A percentile compares a stretch with the other conserved stretches of the same genome.
Evolutionary conservation across 2,797 vertebrate species (phyloP).

Genomic region (Chrosomus eos): DNA sequence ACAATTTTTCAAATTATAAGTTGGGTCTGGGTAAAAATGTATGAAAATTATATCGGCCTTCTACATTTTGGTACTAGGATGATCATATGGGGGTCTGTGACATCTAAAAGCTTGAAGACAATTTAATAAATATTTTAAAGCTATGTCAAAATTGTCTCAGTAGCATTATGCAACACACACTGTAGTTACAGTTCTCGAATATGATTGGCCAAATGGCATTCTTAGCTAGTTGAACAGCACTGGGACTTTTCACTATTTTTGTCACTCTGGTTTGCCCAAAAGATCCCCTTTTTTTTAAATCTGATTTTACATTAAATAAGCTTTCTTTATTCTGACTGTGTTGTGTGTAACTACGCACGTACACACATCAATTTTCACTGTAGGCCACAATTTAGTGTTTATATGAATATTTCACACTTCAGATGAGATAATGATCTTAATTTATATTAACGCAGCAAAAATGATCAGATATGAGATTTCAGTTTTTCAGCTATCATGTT

Average conservation of each 20-base stretch:
- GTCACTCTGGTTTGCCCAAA: neutral
- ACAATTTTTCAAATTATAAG: neutral
- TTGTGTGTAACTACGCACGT: neutral
- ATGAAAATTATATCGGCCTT: neutral
- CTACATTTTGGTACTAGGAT: neutral
- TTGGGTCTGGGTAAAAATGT: neutral
- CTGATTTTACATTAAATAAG: neutral
- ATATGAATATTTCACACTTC: constrained; percentile 27
- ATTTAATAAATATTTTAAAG: neutral
- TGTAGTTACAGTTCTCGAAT: neutral
- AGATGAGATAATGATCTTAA: constrained; percentile 2
- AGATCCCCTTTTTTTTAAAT: neutral
- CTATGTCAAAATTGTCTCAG: neutral
- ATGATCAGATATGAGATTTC: neutral
- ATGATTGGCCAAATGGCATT: neutral
- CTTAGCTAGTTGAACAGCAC: neutral
- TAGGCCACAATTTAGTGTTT: constrained; percentile 21
- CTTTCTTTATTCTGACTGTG: neutral
- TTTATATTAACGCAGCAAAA: neutral
- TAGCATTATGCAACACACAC: neutral
- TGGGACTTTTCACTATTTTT: neutral
- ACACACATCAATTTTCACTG: neutral
- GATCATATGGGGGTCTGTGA: neutral
- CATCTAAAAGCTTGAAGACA: neutral
- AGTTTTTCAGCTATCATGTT: neutral